Percentiles rank a stretch among this genome's conserved stretches.
phyloP scores from a whole-genome alignment of 2,888 invertebrate genomes.

The Drosophila infuscata region DNA sequence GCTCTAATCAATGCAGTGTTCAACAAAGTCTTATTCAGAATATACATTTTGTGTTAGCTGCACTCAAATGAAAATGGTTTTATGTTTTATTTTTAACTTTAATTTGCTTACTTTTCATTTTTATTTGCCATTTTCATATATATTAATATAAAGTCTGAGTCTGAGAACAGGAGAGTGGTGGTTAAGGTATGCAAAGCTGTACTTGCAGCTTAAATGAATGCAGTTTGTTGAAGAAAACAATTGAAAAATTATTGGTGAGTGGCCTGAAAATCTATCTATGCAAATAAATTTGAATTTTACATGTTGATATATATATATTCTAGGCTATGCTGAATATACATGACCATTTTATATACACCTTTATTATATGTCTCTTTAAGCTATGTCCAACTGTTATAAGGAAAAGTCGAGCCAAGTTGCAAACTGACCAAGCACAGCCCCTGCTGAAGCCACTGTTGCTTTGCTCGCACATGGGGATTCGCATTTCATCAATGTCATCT shows the following conservation, averaged over 20 bases:
- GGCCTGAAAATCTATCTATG: too few species aligned
- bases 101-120: too few species aligned
- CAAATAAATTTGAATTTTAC: neutral
- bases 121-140: too few species aligned
- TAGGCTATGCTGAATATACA: neutral
- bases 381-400: neutral
- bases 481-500: constrained; percentile 57
- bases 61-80: neutral
- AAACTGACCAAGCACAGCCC: neutral
- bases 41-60: neutral
- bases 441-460: neutral
- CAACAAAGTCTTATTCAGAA: neutral
- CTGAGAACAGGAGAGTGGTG: neutral
- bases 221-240: neutral
- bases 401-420: neutral
- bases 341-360: neutral
- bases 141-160: neutral
- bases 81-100: too few species aligned
- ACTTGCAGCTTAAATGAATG: neutral
- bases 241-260: too few species aligned
- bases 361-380: neutral
- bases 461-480: constrained; percentile 13
- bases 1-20: neutral
- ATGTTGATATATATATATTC: neutral
- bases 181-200: neutral